Evolutionary conservation across 2,113 vertebrate species (phyloP).

Genomic region (Perca fluviatilis): DNA sequence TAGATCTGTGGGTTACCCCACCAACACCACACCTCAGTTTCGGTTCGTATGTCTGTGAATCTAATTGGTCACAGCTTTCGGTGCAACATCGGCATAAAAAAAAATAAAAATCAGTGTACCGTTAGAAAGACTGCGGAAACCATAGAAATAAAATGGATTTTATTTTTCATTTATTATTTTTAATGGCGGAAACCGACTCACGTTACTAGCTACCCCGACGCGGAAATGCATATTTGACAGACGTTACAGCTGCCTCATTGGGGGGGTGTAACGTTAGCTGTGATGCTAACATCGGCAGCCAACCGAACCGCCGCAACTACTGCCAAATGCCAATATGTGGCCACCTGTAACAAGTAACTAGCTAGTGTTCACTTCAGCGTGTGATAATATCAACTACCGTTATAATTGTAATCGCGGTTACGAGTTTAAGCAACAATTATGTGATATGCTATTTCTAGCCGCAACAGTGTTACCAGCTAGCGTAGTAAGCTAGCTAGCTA

Average conservation of each 20-base stretch:
- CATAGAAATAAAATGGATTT: too few species aligned
- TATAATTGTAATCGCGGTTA: background rate
- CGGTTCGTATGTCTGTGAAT: background rate
- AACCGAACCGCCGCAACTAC: background rate
- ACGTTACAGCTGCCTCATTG: background rate
- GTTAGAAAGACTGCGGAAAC: too few species aligned
- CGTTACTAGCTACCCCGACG: too few species aligned
- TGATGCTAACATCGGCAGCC: constrained; percentile 49
- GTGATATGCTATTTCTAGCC: background rate
- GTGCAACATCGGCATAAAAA: background rate
- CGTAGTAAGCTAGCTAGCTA: background rate
- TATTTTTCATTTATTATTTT: too few species aligned
- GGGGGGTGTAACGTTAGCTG: constrained; percentile 35
- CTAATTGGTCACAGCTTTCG: background rate
- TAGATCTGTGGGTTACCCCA: background rate
- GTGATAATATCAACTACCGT: too few species aligned
- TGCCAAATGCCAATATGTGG: background rate
- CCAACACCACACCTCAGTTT: background rate
- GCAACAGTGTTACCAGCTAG: background rate
- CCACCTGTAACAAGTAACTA: constrained; percentile 13
- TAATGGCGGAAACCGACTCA: background rate
- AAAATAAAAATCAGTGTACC: too few species aligned
- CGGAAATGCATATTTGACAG: background rate
- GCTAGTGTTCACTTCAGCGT: background rate
- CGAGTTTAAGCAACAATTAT: background rate